phyloP scores from a whole-genome alignment of 30 jellyfish, hydroid and myxozoan genomes.

The Hydractinia symbiolongicarpus region DNA sequence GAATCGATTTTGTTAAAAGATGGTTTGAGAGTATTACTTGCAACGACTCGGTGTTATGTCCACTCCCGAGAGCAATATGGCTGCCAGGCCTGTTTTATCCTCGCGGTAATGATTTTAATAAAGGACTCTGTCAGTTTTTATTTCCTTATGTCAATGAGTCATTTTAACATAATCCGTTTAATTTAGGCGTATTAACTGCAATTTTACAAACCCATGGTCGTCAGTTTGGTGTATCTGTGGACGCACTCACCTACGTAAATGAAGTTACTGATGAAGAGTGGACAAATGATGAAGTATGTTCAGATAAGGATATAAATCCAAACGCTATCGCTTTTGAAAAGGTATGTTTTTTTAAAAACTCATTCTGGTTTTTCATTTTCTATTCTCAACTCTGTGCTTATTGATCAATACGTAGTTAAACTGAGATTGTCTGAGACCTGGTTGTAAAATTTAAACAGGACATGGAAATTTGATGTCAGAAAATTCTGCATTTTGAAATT shows the following conservation, averaged over 20 bases:
- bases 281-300: constrained; percentile 37
- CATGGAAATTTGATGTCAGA: too few species aligned
- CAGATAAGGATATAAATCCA: constrained; percentile 33
- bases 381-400: not conserved
- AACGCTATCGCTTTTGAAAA: constrained; percentile 32
- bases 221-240: constrained; percentile 37
- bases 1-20: constrained; percentile 41
- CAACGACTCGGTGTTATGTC: constrained; percentile 24
- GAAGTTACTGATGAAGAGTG: constrained; percentile 27
- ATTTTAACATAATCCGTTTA: not conserved
- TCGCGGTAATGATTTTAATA: constrained; percentile 33
- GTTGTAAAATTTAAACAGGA: too few species aligned
- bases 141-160: not conserved
- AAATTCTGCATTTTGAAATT: too few species aligned
- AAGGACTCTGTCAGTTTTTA: not conserved
- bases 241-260: constrained; percentile 31
- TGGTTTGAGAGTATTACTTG: constrained; percentile 50
- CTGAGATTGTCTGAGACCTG: too few species aligned
- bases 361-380: not conserved
- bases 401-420: not conserved
- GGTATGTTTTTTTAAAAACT: not conserved
- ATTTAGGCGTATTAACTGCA: constrained; percentile 54
- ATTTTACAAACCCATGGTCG: constrained; percentile 68
- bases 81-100: constrained; percentile 68
- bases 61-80: constrained; percentile 53